Evolutionary conservation across 1,140 invertebrate species (phyloP).

Genomic region (Mamestra configurata): DNA sequence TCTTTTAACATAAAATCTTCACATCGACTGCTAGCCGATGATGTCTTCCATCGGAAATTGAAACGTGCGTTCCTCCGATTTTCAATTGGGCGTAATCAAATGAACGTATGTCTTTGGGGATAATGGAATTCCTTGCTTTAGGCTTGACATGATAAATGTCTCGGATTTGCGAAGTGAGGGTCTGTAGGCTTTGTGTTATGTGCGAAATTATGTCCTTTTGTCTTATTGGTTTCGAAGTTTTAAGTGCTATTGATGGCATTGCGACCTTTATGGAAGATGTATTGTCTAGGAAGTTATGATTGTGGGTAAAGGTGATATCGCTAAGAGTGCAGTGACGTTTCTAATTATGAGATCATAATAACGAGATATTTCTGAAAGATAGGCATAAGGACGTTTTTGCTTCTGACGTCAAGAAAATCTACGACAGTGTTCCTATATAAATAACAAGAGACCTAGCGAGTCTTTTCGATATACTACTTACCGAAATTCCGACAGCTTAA

Average conservation of each 20-base stretch:
- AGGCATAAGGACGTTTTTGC: too few relatives aligned
- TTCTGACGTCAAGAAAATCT: too few relatives aligned
- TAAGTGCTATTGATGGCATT: constrained; percentile 3
- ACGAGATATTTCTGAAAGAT: too few relatives aligned
- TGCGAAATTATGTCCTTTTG: constrained; percentile 3
- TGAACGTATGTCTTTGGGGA: constrained; percentile 40
- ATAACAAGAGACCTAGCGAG: too few relatives aligned
- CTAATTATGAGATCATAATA: too few relatives aligned
- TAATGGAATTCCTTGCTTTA: constrained; percentile 46
- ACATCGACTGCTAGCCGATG: neutral
- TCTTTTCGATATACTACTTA: too few relatives aligned
- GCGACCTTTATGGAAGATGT: neutral
- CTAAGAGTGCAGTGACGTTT: too few relatives aligned
- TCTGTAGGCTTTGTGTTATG: constrained; percentile 11
- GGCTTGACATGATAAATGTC: constrained; percentile 44
- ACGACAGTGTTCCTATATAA: too few relatives aligned
- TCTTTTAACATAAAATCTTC: too few relatives aligned
- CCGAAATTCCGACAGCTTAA: too few relatives aligned
- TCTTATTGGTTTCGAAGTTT: constrained; percentile 25
- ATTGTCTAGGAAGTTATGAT: neutral
- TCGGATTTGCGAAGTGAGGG: constrained; percentile 23
- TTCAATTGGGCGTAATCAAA: constrained; percentile 44
- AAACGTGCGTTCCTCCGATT: constrained; percentile 35
- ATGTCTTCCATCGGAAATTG: constrained; percentile 37
- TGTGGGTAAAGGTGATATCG: too few relatives aligned